Evolutionary conservation across 2,113 vertebrate species (phyloP), one percentile per base, ranked within the genome.

Genomic region (Colius striatus): DNA sequence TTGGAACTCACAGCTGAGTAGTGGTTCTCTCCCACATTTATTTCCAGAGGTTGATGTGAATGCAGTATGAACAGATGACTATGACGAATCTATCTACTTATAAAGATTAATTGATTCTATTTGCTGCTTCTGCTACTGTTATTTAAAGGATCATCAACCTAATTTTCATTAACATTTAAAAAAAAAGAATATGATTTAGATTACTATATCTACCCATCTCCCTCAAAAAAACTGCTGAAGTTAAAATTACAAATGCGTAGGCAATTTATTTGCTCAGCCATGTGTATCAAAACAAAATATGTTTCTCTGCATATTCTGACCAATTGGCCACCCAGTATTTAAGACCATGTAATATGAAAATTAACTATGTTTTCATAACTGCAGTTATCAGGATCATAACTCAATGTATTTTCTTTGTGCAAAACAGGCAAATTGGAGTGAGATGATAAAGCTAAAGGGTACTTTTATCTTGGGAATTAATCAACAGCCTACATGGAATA

Each of bases 81-180:
- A 89, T 79, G 78, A 97, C 87, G 63, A 94, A 91, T 94, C 21
- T 78, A 75, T 89, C 77, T 83, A 54, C 82, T 88, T 88, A 91
- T 63, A 87, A 77, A 96, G 93, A 95, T 94, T 93, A 94, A 95
- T 92, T 85, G 73, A 68, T 38, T 95, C 53, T 85, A 74, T 96
- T 90, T 92, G 26, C 55, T 95, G 48, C 82, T 92, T 94, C 74
- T 95, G 61, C 57, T 91, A 91, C 70, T 94, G 65, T 94, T 93
- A 95, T 89, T 96, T 96, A 96, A 96, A 94, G 87, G 95, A 96
- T 71, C 72, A 92, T 92, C 82, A 93, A 95, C 41, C 47, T 95
- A 91, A 96, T 93, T 95, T 95, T 84, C 63, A 67, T 89, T 92
- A 91, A 77, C 94, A 74, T 75, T 81, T 58, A n/a, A n/a, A n/a